Conservation (phyloP, 2,113 vertebrate species). For the Cyanoramphus novaezelandiae region DNA sequence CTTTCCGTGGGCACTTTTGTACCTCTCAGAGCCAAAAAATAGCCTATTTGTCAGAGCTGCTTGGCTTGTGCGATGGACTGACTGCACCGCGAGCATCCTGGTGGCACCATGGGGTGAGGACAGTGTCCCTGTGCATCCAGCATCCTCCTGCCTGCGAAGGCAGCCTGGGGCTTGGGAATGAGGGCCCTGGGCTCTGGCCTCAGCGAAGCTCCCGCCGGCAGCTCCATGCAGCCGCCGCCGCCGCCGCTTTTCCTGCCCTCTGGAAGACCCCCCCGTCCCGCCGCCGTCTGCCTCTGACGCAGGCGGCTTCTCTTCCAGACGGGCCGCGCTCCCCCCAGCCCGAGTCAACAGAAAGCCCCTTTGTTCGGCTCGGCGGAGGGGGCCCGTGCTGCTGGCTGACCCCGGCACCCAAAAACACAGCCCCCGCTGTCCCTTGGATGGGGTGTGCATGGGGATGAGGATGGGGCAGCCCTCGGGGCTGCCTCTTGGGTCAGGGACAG, state of each 20-base stretch:
- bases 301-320: background rate
- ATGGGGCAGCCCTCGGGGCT: rapidly evolving
- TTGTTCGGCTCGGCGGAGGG: conserved; percentile 19
- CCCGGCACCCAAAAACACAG: conserved; percentile 7
- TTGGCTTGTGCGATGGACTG: background rate
- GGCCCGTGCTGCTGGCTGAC: background rate
- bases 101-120: background rate
- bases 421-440: background rate
- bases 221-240: rapidly evolving
- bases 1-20: background rate
- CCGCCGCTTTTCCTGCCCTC: background rate
- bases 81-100: rapidly evolving
- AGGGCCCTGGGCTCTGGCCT: rapidly evolving
- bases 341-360: conserved; percentile 31
- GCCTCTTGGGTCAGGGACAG: background rate
- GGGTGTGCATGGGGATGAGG: background rate
- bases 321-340: background rate
- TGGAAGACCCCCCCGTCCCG: background rate
- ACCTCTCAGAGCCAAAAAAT: background rate
- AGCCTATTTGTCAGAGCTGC: background rate
- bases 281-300: conserved; percentile 28
- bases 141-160: background rate
- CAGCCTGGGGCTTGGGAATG: background rate
- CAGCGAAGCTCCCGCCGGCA: rapidly evolving
- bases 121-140: rapidly evolving